Evolutionary conservation across 2,888 invertebrate genomes (phyloP).

Genomic region (Euproctis similis): DNA sequence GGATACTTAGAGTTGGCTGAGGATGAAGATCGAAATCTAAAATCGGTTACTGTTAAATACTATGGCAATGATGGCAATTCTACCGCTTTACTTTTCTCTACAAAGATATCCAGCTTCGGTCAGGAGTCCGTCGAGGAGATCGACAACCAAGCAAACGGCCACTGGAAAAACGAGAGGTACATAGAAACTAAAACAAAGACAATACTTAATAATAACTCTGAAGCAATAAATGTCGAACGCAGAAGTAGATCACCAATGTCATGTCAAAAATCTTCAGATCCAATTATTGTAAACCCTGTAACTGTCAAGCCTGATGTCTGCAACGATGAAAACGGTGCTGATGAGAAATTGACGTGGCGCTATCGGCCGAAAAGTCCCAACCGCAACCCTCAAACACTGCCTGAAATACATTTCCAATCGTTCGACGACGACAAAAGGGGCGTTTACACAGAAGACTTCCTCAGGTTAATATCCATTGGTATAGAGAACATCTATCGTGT

Average conservation of each 20-base stretch:
- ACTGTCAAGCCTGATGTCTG: constrained; percentile 28
- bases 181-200: constrained; percentile 63
- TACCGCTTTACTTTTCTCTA: constrained; percentile 65
- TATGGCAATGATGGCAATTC: constrained; percentile 52
- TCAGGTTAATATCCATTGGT: constrained; percentile 68
- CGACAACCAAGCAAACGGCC: constrained; percentile 47
- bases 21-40: constrained; percentile 52
- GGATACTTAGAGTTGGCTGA: constrained; percentile 61
- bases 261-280: constrained; percentile 57
- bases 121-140: constrained; percentile 61
- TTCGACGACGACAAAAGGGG: constrained; percentile 64
- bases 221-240: constrained; percentile 58
- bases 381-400: constrained; percentile 43
- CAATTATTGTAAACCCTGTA: constrained; percentile 46
- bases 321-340: constrained; percentile 32
- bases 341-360: constrained; percentile 64
- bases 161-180: constrained; percentile 61
- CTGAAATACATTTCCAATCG: constrained; percentile 72
- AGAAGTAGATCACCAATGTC: constrained; percentile 61
- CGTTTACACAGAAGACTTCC: constrained; percentile 62
- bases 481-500: constrained; percentile 35
- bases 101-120: constrained; percentile 71
- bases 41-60: constrained; percentile 59
- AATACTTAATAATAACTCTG: constrained; percentile 53
- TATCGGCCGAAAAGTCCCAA: constrained; percentile 59